Evolutionary conservation across 2,888 invertebrate genomes (phyloP).

Genomic region (Lymantria monacha): DNA sequence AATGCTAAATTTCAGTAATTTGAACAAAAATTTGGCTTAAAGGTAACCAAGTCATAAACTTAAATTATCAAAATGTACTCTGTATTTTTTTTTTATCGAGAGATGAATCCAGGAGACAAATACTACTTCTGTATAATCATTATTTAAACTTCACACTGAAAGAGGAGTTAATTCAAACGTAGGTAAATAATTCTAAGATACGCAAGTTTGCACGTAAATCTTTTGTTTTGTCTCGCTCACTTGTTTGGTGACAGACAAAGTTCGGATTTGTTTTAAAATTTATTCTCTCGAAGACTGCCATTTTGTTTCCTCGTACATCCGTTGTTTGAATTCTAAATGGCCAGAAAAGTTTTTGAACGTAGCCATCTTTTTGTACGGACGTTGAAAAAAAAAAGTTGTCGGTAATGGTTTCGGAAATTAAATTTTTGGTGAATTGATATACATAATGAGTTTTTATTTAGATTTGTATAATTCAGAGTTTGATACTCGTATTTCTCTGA

Average conservation of each 20-base stretch:
- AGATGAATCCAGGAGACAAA: background rate
- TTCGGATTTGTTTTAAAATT: slow-evolving; percentile 75
- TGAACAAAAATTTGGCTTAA: too few species aligned
- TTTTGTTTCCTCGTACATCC: slow-evolving; percentile 64
- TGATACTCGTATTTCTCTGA: too few species aligned
- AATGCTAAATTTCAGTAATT: too few species aligned
- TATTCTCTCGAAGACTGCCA: slow-evolving; percentile 60
- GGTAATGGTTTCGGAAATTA: slow-evolving; percentile 48
- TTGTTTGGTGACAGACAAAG: slow-evolving; percentile 65
- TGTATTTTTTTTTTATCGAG: too few species aligned
- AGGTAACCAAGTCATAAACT: too few species aligned
- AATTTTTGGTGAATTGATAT: slow-evolving; percentile 37
- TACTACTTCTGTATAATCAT: slow-evolving; percentile 13
- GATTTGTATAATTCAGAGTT: slow-evolving; percentile 18
- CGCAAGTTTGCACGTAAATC: slow-evolving; percentile 73
- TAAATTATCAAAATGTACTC: too few species aligned
- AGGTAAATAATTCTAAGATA: slow-evolving; percentile 63
- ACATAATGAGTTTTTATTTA: slow-evolving; percentile 32
- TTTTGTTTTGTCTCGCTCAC: slow-evolving; percentile 67
- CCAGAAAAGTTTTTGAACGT: slow-evolving; percentile 44
- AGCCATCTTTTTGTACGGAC: slow-evolving; percentile 41
- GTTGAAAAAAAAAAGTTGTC: slow-evolving; percentile 43
- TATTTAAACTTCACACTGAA: slow-evolving; percentile 23
- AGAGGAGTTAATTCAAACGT: slow-evolving; percentile 44
- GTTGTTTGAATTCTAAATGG: slow-evolving; percentile 74